phyloP scores from a whole-genome alignment of 2,797 vertebrate species.

The Pempheris klunzingeri region DNA sequence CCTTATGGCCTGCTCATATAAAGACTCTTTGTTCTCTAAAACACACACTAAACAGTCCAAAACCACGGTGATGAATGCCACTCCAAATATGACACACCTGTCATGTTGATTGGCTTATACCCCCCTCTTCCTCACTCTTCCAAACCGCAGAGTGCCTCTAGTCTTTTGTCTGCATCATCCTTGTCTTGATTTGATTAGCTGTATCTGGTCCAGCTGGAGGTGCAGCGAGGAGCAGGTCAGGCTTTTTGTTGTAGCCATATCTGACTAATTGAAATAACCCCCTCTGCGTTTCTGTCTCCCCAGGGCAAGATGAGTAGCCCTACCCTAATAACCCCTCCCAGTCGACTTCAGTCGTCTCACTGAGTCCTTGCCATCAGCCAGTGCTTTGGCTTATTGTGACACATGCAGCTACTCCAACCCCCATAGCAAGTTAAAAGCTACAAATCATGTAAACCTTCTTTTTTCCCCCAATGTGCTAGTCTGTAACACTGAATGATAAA shows the following conservation, averaged over 20 bases:
- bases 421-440: slow-evolving; percentile 21
- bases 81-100: slow-evolving; percentile 38
- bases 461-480: too few relatives aligned
- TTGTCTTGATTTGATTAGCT: slow-evolving; percentile 75
- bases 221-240: slow-evolving; percentile 61
- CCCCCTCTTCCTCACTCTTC: slow-evolving; percentile 7
- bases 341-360: slow-evolving; percentile 46
- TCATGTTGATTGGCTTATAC: slow-evolving; percentile 2
- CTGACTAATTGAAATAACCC: slow-evolving; percentile 81
- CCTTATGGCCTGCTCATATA: background rate
- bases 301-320: slow-evolving; percentile 54
- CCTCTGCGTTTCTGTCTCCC: slow-evolving; percentile 67
- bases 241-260: slow-evolving; percentile 68
- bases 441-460: background rate
- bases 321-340: background rate
- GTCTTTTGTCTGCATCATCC: slow-evolving; percentile 56
- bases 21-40: slow-evolving; percentile 1
- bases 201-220: slow-evolving; percentile 50
- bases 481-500: too few relatives aligned
- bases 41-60: slow-evolving; percentile 7
- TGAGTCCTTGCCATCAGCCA: slow-evolving; percentile 58
- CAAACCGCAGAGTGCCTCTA: slow-evolving; percentile 44
- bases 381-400: slow-evolving; percentile 44
- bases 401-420: slow-evolving; percentile 30
- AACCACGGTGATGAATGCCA: slow-evolving; percentile 16